phyloP scores from a whole-genome alignment of 2,888 invertebrate genomes.

The Thumatha senex region DNA sequence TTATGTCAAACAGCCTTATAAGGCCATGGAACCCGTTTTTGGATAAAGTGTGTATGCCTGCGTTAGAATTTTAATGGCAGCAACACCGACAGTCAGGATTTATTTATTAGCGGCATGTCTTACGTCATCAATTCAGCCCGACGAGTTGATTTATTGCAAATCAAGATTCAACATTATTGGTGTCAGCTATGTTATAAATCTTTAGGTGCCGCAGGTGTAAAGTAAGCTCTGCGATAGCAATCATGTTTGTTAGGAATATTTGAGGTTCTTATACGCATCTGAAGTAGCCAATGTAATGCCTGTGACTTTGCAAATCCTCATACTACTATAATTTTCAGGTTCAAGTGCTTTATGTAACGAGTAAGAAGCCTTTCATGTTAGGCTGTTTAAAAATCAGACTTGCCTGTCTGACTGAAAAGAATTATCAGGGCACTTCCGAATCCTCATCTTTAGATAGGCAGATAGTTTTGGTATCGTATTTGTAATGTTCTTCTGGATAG shows the following conservation, averaged over 20 bases:
- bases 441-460: too few relatives aligned
- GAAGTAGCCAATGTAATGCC: too few relatives aligned
- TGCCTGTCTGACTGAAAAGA: too few relatives aligned
- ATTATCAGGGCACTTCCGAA: too few relatives aligned
- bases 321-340: too few relatives aligned
- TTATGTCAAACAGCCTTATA: slow-evolving; percentile 9
- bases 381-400: too few relatives aligned
- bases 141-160: slow-evolving; percentile 36
- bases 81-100: slow-evolving; percentile 30
- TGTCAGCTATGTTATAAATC: slow-evolving; percentile 30
- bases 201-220: slow-evolving; percentile 13
- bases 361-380: too few relatives aligned
- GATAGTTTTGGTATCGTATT: too few relatives aligned
- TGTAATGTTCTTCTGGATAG: too few relatives aligned
- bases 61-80: slow-evolving; percentile 35
- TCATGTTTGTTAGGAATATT: neutral
- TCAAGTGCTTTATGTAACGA: too few relatives aligned
- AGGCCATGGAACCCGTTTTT: slow-evolving; percentile 8
- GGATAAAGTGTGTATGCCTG: slow-evolving; percentile 33
- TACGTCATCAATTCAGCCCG: slow-evolving; percentile 36
- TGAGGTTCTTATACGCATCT: neutral
- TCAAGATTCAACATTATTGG: slow-evolving; percentile 31
- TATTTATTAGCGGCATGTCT: slow-evolving; percentile 30
- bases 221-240: neutral
- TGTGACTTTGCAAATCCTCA: too few relatives aligned